Base-by-base conservation (phyloP, 2,797 vertebrate genomes). In the Centropyge bicolor region DNA sequence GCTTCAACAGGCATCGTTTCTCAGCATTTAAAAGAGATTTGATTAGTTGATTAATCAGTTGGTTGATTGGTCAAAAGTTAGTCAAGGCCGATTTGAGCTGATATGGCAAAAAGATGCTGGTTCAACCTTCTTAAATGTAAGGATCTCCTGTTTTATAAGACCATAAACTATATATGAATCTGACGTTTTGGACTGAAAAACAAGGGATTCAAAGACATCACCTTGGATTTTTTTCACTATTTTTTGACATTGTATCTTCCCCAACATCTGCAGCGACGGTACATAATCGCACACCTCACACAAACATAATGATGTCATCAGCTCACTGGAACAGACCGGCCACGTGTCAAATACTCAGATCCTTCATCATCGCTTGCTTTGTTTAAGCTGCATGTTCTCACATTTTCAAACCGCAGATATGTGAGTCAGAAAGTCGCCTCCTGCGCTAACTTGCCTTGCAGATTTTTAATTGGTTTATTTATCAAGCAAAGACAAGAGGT, bases 391-490 rank as follows among this genome's bases (percentile, higher is more conserved):
- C n/a, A 10, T n/a, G 27, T 10, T 24, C 22, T 74, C 35, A 56
- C 49, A 57, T 68, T 74, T 75, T 79, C 46, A 76, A 56, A 51
- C 67, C 69, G 49, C 66, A 73, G 60, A 77, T 38, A 71, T n/a
- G 52, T 16, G 22, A 41, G 62, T 72, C 45, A 38, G 54, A 67
- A 52, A 59, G 55, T 5, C 31, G 17, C 64, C 35, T 67, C 84
- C 85, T 83, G 71, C 27, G 49, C 60, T n/a, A 62, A 82, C 78
- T 52, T 36, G 41, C 76, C 83, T 59, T 19, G 31, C 85, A 81
- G 68, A 80, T 88, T 93, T 93, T 91, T 92, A 91, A 94, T 88
- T 90, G 79, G 75, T 75, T 76, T 83, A 86, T 91, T 91, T 87
- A 85, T 91, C 88, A 84, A 87, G 86, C 85, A 80, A 70, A 71